Percentiles rank a stretch among this genome's conserved stretches.
These are phyloP conservation scores for Triops longicaudatus DNA, from an alignment of 1,140 invertebrate species.

Conservation along the genomic window DNA sequence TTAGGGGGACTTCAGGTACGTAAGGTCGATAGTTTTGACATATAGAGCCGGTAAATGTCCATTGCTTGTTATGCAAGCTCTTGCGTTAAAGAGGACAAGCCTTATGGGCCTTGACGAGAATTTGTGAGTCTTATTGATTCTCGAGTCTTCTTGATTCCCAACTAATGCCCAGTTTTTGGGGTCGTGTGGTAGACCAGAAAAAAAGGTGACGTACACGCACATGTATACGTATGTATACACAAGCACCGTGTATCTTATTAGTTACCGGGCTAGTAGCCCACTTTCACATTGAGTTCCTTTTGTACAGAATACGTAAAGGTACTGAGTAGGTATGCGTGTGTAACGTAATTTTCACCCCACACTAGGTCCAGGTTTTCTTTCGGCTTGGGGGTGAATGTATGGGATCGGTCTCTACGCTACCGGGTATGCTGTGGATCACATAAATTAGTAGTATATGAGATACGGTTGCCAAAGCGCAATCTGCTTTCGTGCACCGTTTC, in stretches of 20 bases:
- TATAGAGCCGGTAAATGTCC: neutral
- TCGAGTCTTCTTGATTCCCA: neutral
- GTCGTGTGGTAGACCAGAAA: neutral
- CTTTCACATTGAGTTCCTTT: neutral
- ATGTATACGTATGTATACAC: neutral
- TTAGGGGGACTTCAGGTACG: neutral
- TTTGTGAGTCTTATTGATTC: neutral
- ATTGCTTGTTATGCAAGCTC: neutral
- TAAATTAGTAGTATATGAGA: slow-evolving; percentile 1
- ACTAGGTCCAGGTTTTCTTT: neutral
- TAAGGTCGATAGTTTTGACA: neutral
- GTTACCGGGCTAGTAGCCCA: neutral
- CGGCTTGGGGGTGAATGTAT: neutral
- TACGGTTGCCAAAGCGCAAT: neutral
- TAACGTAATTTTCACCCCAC: neutral
- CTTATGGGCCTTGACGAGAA: neutral
- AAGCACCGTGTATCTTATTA: neutral
- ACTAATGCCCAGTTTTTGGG: neutral
- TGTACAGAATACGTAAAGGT: neutral
- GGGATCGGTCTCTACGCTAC: slow-evolving; percentile 10
- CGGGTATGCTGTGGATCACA: neutral
- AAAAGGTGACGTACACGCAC: neutral
- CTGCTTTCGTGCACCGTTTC: neutral
- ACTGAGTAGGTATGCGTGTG: neutral
- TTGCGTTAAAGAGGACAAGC: neutral